phyloP scores from a whole-genome alignment of 2,113 vertebrate species.

The Paratilapia polleni region DNA sequence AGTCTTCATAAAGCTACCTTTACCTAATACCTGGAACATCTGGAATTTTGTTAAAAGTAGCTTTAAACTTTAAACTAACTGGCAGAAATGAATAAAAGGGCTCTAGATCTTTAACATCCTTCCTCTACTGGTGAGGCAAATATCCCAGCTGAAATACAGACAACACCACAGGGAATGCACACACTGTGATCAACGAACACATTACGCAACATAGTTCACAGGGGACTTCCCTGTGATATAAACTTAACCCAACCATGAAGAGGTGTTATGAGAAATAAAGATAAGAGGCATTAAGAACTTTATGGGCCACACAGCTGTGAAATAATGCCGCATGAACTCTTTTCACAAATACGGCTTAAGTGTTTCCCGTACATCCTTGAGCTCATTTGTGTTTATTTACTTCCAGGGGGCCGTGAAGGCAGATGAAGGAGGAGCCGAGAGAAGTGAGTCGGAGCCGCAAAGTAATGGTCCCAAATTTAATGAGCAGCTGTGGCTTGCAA shows the following conservation, averaged over 20 bases:
- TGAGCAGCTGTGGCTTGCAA: slow-evolving; percentile 56
- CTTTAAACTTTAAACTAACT: fast-evolving
- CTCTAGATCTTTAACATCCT: background rate
- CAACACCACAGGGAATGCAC: background rate
- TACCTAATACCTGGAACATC: background rate
- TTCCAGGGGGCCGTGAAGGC: slow-evolving; percentile 48
- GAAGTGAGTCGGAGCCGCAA: slow-evolving; percentile 41
- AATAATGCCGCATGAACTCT: slow-evolving; percentile 21
- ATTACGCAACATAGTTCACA: slow-evolving; percentile 37
- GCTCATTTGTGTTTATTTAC: slow-evolving; percentile 69
- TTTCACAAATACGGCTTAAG: slow-evolving; percentile 23
- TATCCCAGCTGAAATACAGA: slow-evolving; percentile 10
- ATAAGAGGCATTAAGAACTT: slow-evolving; percentile 58
- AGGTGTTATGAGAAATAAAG: slow-evolving; percentile 52
- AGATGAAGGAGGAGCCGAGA: slow-evolving; percentile 18
- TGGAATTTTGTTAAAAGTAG: background rate
- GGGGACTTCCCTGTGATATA: slow-evolving; percentile 41
- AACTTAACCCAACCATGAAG: slow-evolving; percentile 45
- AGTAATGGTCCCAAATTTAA: slow-evolving; percentile 63
- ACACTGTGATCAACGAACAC: slow-evolving; percentile 27
- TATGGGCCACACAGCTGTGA: slow-evolving; percentile 51
- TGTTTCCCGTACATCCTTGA: slow-evolving; percentile 19
- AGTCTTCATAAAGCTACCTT: background rate
- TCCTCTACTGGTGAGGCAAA: background rate
- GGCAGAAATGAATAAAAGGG: background rate